A percentile compares a stretch with the other conserved stretches of the same genome.
phyloP scores from a whole-genome alignment of 2,888 invertebrate species.

The Caenorhabditis zanzibari region DNA sequence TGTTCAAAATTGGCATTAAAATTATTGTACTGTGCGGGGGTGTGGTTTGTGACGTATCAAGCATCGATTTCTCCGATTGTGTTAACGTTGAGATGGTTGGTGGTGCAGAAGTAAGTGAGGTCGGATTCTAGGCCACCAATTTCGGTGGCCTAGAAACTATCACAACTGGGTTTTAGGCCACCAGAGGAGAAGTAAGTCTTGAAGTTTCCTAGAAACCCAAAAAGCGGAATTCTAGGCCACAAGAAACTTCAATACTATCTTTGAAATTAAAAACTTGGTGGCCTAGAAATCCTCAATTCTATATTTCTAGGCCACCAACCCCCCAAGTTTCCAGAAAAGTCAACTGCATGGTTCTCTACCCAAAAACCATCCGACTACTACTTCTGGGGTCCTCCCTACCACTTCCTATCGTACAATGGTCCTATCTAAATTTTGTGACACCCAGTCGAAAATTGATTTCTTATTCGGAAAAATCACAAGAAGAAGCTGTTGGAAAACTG shows the following conservation, averaged over 20 bases:
- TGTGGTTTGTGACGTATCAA: constrained; percentile 14
- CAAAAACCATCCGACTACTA: background rate
- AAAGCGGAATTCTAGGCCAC: too few relatives aligned
- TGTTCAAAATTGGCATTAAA: background rate
- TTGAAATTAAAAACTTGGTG: too few relatives aligned
- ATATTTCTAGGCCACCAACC: background rate
- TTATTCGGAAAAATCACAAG: background rate
- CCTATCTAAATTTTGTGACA: background rate
- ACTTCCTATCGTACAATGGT: background rate
- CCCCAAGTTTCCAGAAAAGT: background rate
- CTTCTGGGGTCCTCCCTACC: background rate
- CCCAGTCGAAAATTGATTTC: background rate
- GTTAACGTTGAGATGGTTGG: constrained; percentile 21
- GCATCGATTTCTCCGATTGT: constrained; percentile 11
- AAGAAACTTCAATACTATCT: too few relatives aligned
- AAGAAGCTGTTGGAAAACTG: background rate
- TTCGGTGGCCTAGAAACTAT: too few relatives aligned
- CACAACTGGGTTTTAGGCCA: too few relatives aligned
- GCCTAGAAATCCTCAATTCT: background rate
- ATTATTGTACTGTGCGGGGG: background rate
- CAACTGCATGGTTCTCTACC: background rate
- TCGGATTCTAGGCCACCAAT: background rate
- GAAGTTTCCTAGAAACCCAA: too few relatives aligned
- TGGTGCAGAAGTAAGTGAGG: constrained; percentile 26
- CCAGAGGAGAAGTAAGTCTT: too few relatives aligned